Base-by-base conservation (phyloP, 1,140 invertebrate species). In the honey bee (Apis mellifera) region DNA sequence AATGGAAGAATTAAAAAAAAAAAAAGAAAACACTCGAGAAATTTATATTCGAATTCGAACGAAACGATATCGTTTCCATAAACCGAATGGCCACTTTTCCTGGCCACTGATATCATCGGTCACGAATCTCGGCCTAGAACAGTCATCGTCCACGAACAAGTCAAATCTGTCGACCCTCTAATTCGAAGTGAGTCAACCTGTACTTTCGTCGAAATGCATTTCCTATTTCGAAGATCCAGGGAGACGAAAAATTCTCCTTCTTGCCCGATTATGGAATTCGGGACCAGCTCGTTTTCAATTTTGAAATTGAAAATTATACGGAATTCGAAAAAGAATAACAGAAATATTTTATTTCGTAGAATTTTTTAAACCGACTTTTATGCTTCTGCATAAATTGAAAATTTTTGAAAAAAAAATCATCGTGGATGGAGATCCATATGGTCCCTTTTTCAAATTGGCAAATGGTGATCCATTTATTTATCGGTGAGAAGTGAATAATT, bases 71-170 rank as follows among this genome's bases (percentile, higher is more conserved):
- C 32, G 42, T 12, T 50, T 74, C 57, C 21, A 23, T 62, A 62
- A 74, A 74, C 48, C 9, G 57, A 26, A 9, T 19, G 9, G 12
- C 59, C 42, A 32, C 55, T 59, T 70, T 70, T 78, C 76, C 19
- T 32, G 54, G 19, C 32, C 65, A 64, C 76, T 78, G 65, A 78
- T 78, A 78, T 71, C 66, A 71, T 78, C 66, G 23, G 1, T 23
- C 19, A 60, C 60, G 23, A 66, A 66, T 66, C 50, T 13, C 32
- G 32, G 5, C 55, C 54, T 17, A 26, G 50, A 9, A 42, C 32
- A 42, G 32, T 42, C 32, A 42, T 42, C 32, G 9, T 42, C 26
- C 42, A 23, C 8, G 19, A 60, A 59, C 12, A 17, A 42, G 50
- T 23, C 23, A 9, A 71, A 17, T 32, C 54, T 19, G 32, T 52